Base-by-base conservation (phyloP, 2,797 vertebrate genomes). In the Lindbergichthys nudifrons region DNA sequence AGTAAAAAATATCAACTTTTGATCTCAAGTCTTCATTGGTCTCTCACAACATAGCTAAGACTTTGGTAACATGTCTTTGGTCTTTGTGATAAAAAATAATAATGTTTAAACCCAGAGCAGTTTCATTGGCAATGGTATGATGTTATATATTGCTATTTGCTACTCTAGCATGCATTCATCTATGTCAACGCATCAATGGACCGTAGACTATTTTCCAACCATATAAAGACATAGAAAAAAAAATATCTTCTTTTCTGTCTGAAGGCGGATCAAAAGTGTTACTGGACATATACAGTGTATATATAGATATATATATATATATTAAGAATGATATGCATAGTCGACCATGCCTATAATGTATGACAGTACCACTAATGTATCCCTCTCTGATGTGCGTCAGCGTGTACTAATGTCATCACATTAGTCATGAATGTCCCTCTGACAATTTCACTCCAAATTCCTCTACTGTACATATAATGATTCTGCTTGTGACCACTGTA, bases 401-500 rank as follows among this genome's bases (percentile, higher is more conserved):
- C 54, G 9, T 32, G 47, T 3, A 45, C 62, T n/a, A 14, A 59
- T 64, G 58, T 48, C 53, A 50, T 19, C 30, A 43, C 39, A 69
- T 65, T 52, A 69, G 46, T 59, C 58, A 53, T 30, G 18, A 63
- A 15, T 16, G 42, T 65, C 36, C n/a, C 65, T 66, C 39, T 1
- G 36, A 69, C 46, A 19, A 7, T 21, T n/a, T 75, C 41, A 43
- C 39, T 1, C 12, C 50, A 10, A 23, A 48, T 13, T 64, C 64
- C 59, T 65, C 14, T n/a, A 10, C 59, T 65, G 11, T 21, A 10
- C 21, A 30, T 56, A 23, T 30, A 39, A 58, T 1, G 47, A 46
- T 30, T 58, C 58, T 10, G 52, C 46, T 58, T 7, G 18, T 69
- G 47, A 51, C 32, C 32, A 36, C 32, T 9, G 8, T 36, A 36